Evolutionary conservation across 2,797 vertebrate species (phyloP), one percentile per base, ranked within the genome.

Genomic region (Merluccius polli): DNA sequence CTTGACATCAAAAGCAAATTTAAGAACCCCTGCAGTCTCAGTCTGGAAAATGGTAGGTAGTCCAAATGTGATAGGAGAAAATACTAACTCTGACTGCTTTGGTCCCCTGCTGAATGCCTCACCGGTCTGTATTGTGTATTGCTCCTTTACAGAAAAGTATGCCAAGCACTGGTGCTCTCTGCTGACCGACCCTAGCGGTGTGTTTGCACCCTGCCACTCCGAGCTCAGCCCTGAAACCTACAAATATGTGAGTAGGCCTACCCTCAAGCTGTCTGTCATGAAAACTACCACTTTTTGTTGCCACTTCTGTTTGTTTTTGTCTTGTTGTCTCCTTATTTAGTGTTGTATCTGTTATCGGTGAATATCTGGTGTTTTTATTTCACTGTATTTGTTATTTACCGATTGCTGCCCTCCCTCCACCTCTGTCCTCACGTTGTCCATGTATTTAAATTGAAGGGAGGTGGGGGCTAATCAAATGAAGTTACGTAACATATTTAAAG

Each of bases 141-240:
- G 29, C 13, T 32, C 31, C 29, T 69, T 75, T 41, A 86, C 91
- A 98, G 96, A 96, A 77, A 93, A 94, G 41, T 97, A 93, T 0
- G 96, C 96, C n/a, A 85, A 92, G 75, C 89, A 92, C 72, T 96
- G 96, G 96, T 98, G 96, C 70, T 93, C 94, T 10, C 88, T 89
- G 79, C 91, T 98, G 72, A 89, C 86, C 0, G 90, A 95, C 12
- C 73, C 90, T 8, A 71, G 3, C 0, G 94, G 95, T 30, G 89
- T 91, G 72, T 97, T 97, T 38, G 86, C 94, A 75, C 65, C 79
- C 12, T 98, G 96, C 78, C 96, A 97, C 21, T 73, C 89, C 7
- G 82, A 89, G 2, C 93, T 97, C 81, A 92, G 87, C 82, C 95
- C 96, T 0, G 82, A 83, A 59, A 27, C 86, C 70, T 96, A 95